phyloP scores from a whole-genome alignment of 2,113 vertebrate genomes.

The Mirza zaza region DNA sequence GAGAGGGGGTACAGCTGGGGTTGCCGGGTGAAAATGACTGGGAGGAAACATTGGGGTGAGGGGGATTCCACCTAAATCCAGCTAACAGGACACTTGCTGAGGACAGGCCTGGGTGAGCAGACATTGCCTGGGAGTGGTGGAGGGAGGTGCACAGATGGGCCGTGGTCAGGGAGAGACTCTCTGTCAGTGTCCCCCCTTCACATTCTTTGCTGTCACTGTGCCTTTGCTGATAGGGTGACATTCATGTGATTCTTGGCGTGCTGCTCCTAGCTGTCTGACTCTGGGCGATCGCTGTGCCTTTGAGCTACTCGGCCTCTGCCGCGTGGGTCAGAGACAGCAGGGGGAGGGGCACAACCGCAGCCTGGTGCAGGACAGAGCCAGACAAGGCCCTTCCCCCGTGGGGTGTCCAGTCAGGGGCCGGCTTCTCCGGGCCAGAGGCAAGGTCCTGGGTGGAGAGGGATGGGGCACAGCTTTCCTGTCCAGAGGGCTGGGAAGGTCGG shows the following conservation, averaged over 20 bases:
- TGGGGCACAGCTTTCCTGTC: neutral
- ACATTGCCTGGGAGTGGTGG: neutral
- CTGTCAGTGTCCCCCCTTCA: neutral
- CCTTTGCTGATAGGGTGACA: neutral
- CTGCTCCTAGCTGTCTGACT: neutral
- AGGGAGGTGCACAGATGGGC: too few relatives aligned
- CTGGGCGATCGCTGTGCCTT: neutral
- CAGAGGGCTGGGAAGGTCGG: fast-evolving
- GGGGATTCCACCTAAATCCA: neutral
- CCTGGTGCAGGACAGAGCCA: neutral
- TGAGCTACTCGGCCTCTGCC: neutral
- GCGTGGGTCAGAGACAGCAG: neutral
- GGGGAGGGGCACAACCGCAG: neutral
- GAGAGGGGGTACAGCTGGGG: neutral
- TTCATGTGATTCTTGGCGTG: neutral
- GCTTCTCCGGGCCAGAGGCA: neutral
- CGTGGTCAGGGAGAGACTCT: neutral
- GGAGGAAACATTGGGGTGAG: neutral
- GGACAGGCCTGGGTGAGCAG: neutral
- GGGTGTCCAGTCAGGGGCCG: neutral
- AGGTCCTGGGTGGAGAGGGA: neutral
- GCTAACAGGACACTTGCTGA: neutral
- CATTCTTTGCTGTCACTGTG: neutral
- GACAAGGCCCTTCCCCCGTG: neutral
- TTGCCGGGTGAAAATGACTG: neutral